Percentiles rank a stretch among this genome's conserved stretches.
phyloP scores from a whole-genome alignment of 2,888 invertebrate species.

The Pollenia labialis region DNA sequence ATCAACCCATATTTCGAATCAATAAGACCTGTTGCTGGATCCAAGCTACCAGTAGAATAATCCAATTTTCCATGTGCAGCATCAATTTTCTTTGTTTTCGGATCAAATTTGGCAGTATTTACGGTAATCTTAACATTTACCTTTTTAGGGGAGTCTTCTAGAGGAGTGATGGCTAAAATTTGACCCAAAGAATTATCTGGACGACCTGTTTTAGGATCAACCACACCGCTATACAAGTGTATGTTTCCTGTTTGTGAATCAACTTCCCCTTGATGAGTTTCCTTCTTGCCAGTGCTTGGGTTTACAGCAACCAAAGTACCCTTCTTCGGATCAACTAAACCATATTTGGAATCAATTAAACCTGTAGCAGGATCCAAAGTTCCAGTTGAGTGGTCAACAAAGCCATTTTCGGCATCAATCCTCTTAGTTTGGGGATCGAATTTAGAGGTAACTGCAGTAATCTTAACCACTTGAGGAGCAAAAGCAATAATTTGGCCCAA shows the following conservation, averaged over 20 bases:
- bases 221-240: conserved; percentile 87
- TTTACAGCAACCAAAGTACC: conserved; percentile 87
- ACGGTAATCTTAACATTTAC: conserved; percentile 90
- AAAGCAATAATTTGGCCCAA: conserved; percentile 89
- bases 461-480: conserved; percentile 89
- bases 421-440: conserved; percentile 89
- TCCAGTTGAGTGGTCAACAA: conserved; percentile 87
- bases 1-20: conserved; percentile 90
- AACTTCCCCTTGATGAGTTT: conserved; percentile 87
- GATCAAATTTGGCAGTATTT: conserved; percentile 88
- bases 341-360: conserved; percentile 89
- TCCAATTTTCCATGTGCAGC: conserved; percentile 86
- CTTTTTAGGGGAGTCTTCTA: conserved; percentile 86
- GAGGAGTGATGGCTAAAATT: conserved; percentile 88
- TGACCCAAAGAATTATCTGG: conserved; percentile 88
- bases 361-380: conserved; percentile 88
- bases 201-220: conserved; percentile 88
- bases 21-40: conserved; percentile 88
- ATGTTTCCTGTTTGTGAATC: conserved; percentile 89
- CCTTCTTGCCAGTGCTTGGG: conserved; percentile 87
- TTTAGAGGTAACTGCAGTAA: conserved; percentile 89
- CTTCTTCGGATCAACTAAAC: conserved; percentile 88
- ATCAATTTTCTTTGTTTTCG: conserved; percentile 88
- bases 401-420: conserved; percentile 88
- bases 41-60: conserved; percentile 88